phyloP scores from a whole-genome alignment of 2,888 invertebrate genomes.

The Troglohyphantes excavatus region DNA sequence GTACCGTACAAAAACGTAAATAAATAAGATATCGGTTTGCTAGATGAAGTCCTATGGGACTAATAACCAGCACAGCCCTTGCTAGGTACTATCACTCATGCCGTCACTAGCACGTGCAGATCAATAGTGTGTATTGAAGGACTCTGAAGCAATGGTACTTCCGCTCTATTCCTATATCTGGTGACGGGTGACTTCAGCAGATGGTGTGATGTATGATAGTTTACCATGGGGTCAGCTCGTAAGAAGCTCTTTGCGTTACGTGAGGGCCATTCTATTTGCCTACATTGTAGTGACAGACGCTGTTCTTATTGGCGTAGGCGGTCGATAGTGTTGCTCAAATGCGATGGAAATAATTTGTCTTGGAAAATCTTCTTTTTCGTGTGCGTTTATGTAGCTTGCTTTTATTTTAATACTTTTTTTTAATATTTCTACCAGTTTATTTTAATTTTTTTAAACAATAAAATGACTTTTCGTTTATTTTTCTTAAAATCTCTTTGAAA shows the following conservation, averaged over 20 bases:
- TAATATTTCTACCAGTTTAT: too few species aligned
- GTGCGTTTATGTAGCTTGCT: too few species aligned
- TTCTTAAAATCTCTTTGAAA: too few species aligned
- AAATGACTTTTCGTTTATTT: too few species aligned
- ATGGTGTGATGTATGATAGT: conserved; percentile 50
- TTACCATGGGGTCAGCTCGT: conserved; percentile 19
- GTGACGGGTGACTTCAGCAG: conserved; percentile 36
- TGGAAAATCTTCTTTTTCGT: too few species aligned
- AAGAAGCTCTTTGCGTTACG: conserved; percentile 11
- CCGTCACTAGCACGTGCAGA: conserved; percentile 40
- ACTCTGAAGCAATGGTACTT: conserved; percentile 32
- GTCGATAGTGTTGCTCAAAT: neutral
- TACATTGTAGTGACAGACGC: neutral
- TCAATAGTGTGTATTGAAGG: conserved; percentile 46
- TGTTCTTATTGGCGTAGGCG: neutral
- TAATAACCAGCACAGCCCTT: conserved; percentile 41
- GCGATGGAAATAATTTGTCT: too few species aligned
- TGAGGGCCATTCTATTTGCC: conserved; percentile 15
- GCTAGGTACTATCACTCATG: conserved; percentile 7
- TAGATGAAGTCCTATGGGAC: conserved; percentile 14
- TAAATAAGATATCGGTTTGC: conserved; percentile 21
- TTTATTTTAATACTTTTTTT: too few species aligned
- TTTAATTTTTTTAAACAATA: too few species aligned
- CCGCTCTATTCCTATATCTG: conserved; percentile 39
- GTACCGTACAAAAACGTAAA: conserved; percentile 30